Evolutionary conservation across 37 sponge, comb jelly and placozoan genomes (phyloP).

Genomic region (Trichoplax adhaerens): DNA sequence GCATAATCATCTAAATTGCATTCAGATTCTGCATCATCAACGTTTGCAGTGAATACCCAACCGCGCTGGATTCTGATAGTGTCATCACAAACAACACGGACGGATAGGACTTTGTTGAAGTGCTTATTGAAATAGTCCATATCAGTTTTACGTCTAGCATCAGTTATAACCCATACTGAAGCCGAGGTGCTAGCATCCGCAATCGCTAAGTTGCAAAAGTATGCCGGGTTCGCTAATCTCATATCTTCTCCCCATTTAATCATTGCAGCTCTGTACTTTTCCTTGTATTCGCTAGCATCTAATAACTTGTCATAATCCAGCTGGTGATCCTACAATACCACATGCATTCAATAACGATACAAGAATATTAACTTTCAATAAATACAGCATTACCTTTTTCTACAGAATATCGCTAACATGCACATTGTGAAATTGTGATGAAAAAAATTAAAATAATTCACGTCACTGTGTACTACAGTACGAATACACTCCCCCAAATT

Average conservation of each 20-base stretch:
- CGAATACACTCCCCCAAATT: too few species aligned
- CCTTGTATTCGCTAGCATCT: slow-evolving; percentile 69
- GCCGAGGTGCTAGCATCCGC: slow-evolving; percentile 13
- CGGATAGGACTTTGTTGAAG: slow-evolving; percentile 9
- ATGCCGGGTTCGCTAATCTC: slow-evolving; percentile 39
- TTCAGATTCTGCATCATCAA: slow-evolving; percentile 81
- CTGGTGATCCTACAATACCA: slow-evolving; percentile 16
- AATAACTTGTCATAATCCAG: slow-evolving; percentile 51
- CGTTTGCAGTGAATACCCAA: slow-evolving; percentile 50
- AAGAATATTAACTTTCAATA: too few species aligned
- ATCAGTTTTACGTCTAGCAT: slow-evolving; percentile 59
- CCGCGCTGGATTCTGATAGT: slow-evolving; percentile 45
- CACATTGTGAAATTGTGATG: too few species aligned
- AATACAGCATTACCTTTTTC: too few species aligned
- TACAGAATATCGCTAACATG: too few species aligned
- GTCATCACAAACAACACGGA: slow-evolving; percentile 47
- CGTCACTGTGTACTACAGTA: too few species aligned
- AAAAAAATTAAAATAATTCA: too few species aligned
- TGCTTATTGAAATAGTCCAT: slow-evolving; percentile 51
- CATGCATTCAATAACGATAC: too few species aligned
- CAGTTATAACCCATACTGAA: slow-evolving; percentile 71
- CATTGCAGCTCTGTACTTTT: slow-evolving; percentile 68
- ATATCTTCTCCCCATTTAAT: slow-evolving; percentile 66
- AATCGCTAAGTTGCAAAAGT: slow-evolving; percentile 69
- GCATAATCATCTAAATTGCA: slow-evolving; percentile 61